These are phyloP conservation scores for Carettochelys insculpta DNA, from an alignment of 2,113 vertebrate species.

Conservation along the genomic window DNA sequence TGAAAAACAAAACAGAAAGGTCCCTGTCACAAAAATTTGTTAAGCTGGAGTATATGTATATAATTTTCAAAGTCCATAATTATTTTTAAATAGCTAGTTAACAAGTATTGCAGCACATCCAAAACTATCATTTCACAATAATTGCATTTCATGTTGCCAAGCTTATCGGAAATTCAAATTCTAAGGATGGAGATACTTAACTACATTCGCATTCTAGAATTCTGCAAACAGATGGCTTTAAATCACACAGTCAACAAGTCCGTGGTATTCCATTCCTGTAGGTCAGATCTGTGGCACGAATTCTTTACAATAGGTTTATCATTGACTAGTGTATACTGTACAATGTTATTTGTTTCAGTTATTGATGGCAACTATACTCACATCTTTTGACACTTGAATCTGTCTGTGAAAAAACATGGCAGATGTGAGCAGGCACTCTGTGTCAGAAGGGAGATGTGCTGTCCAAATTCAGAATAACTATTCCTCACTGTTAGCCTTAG, in stretches of 20 bases:
- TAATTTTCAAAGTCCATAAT: neutral
- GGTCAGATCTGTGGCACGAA: neutral
- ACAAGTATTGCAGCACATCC: neutral
- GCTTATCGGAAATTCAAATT: neutral
- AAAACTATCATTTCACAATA: neutral
- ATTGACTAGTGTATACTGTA: neutral
- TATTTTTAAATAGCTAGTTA: slow-evolving; percentile 13
- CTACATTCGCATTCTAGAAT: neutral
- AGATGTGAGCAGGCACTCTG: neutral
- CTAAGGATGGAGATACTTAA: neutral
- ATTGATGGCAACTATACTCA: neutral
- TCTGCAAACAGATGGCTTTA: neutral
- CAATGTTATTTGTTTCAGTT: neutral
- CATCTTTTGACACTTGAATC: neutral
- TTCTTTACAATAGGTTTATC: neutral
- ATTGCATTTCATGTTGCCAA: neutral
- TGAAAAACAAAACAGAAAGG: neutral
- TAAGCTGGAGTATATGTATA: neutral
- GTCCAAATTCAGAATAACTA: neutral
- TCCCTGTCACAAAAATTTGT: neutral
- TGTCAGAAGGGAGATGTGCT: neutral
- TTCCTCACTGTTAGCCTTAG: neutral
- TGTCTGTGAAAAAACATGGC: neutral
- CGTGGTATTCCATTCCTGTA: neutral
- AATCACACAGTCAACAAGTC: neutral